Conservation (phyloP, 2,888 invertebrate species). For the Atethmia centrago region DNA sequence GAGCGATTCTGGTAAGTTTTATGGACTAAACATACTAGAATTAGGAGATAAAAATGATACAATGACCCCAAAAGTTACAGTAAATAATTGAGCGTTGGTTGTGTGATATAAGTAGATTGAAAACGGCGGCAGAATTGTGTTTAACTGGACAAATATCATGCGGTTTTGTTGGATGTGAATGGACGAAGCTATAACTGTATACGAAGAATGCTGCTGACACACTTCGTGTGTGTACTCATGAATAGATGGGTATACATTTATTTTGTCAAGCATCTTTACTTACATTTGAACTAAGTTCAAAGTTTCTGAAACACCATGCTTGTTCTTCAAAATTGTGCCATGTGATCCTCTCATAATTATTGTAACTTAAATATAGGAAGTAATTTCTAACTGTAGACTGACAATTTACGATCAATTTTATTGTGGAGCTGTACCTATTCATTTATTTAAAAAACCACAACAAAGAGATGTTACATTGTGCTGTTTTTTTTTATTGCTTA, state of each 20-base stretch:
- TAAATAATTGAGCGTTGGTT: background rate
- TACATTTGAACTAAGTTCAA: background rate
- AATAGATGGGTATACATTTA: constrained; percentile 23
- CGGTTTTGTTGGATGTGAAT: constrained; percentile 69
- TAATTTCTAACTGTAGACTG: background rate
- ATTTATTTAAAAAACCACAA: background rate
- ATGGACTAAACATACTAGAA: constrained; percentile 14
- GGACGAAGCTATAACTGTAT: constrained; percentile 74
- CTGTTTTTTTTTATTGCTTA: no score
- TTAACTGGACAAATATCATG: constrained; percentile 47
- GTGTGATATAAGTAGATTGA: background rate
- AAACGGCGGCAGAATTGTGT: constrained; percentile 41
- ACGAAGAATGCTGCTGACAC: constrained; percentile 75
- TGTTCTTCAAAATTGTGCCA: constrained; percentile 14
- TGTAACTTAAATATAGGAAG: no score
- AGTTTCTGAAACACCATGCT: constrained; percentile 33
- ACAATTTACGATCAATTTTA: background rate
- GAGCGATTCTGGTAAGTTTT: constrained; percentile 82
- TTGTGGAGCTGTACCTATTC: background rate
- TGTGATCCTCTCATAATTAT: constrained; percentile 35
- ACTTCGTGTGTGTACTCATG: constrained; percentile 64
- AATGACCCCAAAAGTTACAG: background rate
- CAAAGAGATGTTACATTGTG: background rate
- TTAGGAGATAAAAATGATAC: constrained; percentile 8
- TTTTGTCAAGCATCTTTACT: constrained; percentile 17